A percentile compares a stretch with the other conserved stretches of the same genome.
These are phyloP conservation scores for Drosophila nigricruria DNA, from an alignment of 2,888 invertebrate species.

Conservation along the genomic window DNA sequence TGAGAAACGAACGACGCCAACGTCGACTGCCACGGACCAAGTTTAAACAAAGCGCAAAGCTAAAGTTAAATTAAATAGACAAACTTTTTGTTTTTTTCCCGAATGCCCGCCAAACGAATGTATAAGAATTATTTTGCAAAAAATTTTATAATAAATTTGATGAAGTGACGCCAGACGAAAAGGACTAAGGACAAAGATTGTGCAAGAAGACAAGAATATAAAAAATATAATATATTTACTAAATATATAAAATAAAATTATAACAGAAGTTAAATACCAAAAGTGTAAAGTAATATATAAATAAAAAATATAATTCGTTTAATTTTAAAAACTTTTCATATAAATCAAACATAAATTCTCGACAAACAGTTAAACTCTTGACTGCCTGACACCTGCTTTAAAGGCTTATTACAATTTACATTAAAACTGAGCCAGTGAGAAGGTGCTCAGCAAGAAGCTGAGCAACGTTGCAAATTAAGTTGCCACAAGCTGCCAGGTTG, in stretches of 20 bases:
- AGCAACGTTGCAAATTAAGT: constrained; percentile 30
- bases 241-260: constrained; percentile 1
- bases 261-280: neutral
- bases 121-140: constrained; percentile 32
- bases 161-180: constrained; percentile 7
- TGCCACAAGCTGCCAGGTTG: constrained; percentile 36
- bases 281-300: neutral
- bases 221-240: neutral
- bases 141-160: constrained; percentile 28
- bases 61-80: constrained; percentile 65
- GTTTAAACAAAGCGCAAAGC: constrained; percentile 64
- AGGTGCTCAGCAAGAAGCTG: neutral
- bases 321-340: neutral
- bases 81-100: constrained; percentile 47
- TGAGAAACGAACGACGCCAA: constrained; percentile 56
- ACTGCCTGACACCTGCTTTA: constrained; percentile 13
- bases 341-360: neutral
- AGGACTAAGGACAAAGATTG: neutral
- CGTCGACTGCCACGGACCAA: constrained; percentile 37
- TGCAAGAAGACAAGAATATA: neutral
- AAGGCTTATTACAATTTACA: constrained; percentile 28
- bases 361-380: neutral
- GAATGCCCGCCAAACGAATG: constrained; percentile 37
- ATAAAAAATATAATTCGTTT: constrained; percentile 4
- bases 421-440: constrained; percentile 7